Evolutionary conservation across 1,140 invertebrate species (phyloP).

Genomic region (Coptotermes formosanus): DNA sequence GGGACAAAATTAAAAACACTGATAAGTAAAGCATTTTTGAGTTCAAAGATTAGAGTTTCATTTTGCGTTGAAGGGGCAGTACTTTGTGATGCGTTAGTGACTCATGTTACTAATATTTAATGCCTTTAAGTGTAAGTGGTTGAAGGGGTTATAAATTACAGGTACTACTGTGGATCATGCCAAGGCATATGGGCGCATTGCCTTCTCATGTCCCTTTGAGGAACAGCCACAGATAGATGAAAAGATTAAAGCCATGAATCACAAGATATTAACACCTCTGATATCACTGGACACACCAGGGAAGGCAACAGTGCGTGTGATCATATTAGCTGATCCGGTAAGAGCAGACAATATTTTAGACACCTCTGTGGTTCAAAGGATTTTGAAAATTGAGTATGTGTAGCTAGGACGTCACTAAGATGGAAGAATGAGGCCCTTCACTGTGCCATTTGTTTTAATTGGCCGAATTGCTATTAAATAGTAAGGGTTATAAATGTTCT

Average conservation of each 20-base stretch:
- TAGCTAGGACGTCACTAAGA: neutral
- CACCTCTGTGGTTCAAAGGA: too few species aligned
- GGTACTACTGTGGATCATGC: slow-evolving; percentile 72
- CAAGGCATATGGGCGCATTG: slow-evolving; percentile 93
- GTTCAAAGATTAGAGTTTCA: too few species aligned
- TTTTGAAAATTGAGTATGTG: neutral
- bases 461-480: too few species aligned
- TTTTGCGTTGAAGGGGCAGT: too few species aligned
- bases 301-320: slow-evolving; percentile 92
- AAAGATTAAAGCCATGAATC: slow-evolving; percentile 67
- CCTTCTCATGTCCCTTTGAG: slow-evolving; percentile 81
- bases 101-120: too few species aligned
- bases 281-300: slow-evolving; percentile 92
- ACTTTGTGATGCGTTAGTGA: too few species aligned
- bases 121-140: too few species aligned
- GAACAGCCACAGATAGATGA: slow-evolving; percentile 74
- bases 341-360: slow-evolving; percentile 37
- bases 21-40: too few species aligned
- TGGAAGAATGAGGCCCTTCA: neutral
- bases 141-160: slow-evolving; percentile 38
- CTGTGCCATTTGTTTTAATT: neutral
- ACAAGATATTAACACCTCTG: slow-evolving; percentile 82
- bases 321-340: slow-evolving; percentile 92
- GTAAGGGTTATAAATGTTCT: too few species aligned
- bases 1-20: too few species aligned